These are phyloP conservation scores for Littorina saxatilis DNA, from an alignment of 1,140 invertebrate species.

Conservation along the genomic window DNA sequence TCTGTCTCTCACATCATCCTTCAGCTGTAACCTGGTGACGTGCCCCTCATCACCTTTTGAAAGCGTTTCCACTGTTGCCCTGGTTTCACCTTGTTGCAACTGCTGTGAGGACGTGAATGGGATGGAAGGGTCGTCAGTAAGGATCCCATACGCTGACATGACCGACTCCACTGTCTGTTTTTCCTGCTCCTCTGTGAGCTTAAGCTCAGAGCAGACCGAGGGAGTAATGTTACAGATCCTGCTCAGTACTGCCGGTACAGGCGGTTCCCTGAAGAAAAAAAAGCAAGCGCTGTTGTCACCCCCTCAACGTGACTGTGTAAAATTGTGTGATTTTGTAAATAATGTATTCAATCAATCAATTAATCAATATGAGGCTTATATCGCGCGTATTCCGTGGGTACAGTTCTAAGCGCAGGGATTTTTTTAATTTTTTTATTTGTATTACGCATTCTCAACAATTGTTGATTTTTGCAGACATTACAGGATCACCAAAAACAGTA, in stretches of 20 bases:
- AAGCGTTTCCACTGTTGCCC: not conserved
- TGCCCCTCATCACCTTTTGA: not conserved
- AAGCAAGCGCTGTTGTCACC: too few relatives aligned
- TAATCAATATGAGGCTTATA: too few relatives aligned
- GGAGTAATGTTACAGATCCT: not conserved
- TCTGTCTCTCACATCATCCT: not conserved
- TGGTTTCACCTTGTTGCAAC: not conserved
- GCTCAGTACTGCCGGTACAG: conserved; percentile 3
- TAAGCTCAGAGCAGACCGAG: not conserved
- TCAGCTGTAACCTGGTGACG: not conserved
- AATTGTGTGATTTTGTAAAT: too few relatives aligned
- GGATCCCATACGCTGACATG: not conserved
- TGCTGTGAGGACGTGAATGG: not conserved
- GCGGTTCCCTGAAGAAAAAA: conserved; percentile 22
- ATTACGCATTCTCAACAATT: too few relatives aligned
- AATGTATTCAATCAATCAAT: too few relatives aligned
- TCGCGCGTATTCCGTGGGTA: too few relatives aligned
- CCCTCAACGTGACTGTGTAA: too few relatives aligned
- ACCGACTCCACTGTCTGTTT: conserved; percentile 30
- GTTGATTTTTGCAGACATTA: too few relatives aligned
- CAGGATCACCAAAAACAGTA: too few relatives aligned
- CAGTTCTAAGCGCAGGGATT: too few relatives aligned
- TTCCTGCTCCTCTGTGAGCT: conserved; percentile 30
- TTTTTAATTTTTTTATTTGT: too few relatives aligned
- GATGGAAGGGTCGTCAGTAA: conserved; percentile 16